Evolutionary conservation across 2,113 vertebrate genomes (phyloP), one percentile per base, ranked within the genome.

Genomic region (Cyprinus carpio): DNA sequence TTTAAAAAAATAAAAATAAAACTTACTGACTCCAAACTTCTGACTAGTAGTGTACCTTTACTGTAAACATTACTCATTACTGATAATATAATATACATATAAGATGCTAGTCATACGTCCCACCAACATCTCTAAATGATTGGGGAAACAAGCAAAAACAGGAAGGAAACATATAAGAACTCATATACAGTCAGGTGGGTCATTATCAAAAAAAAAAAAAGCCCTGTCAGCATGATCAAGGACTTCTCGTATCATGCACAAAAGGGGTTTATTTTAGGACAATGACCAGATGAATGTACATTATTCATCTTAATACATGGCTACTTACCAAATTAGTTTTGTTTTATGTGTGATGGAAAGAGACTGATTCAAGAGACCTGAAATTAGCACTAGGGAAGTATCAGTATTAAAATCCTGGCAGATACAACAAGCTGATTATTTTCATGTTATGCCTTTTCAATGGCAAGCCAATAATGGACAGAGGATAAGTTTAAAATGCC

Each of bases 401-500:
- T 8, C 40, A 40, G 40, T 40, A 40, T 40, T 40, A 40, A 40
- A 46, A 46, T 46, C 43, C 43, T 46, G 43, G 10, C 10, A 46
- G 43, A 46, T 12, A 46, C 43, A 12, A 46, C 43, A 46, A 46
- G 43, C 43, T 3, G 43, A 51, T 51, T 51, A 51, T 16, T 51
- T 51, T 51, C 49, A 51, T 51, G 49, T 51, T 16, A 51, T 15
- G 49, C 1, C 4, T 51, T 51, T 51, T 51, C 5, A 49, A 83
- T 75, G 34, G 40, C 43, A 20, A 77, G n/a, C 72, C 58, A 84
- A 87, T 81, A 90, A 87, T 72, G 37, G 58, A 43, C 18, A 23
- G 46, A 75, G 27, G 86, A 82, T 85, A 69, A 67, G 71, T 81
- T 29, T 77, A 81, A 65, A 82, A 85, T 69, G 75, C n/a, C n/a